Evolutionary conservation across 2,797 vertebrate genomes (phyloP).

Genomic region (Cyclura pinguis): DNA sequence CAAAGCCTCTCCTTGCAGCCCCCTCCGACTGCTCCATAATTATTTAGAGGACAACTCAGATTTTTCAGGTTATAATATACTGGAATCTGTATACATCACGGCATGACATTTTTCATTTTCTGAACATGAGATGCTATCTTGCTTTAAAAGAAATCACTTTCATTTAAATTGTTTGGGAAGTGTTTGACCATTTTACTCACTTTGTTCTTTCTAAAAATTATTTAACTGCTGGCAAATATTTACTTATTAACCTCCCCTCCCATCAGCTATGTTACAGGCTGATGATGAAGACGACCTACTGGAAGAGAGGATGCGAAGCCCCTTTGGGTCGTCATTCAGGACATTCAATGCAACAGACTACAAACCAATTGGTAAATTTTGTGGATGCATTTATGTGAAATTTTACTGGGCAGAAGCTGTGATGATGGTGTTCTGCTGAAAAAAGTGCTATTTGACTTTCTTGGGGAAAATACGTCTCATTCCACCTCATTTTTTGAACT

Average conservation of each 20-base stretch:
- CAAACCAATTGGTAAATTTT: slow-evolving; percentile 93
- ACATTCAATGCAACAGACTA: slow-evolving; percentile 99
- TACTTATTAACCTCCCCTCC: slow-evolving; percentile 44
- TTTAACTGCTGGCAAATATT: background rate
- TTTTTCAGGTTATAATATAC: background rate
- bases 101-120: background rate
- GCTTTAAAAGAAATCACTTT: background rate
- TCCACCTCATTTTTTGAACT: slow-evolving; percentile 16
- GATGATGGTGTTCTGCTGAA: background rate
- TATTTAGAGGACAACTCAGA: background rate
- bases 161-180: background rate
- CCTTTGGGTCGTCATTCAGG: slow-evolving; percentile 97
- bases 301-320: slow-evolving; percentile 98
- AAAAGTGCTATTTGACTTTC: background rate
- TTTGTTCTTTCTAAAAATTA: background rate
- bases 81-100: background rate
- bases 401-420: background rate
- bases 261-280: slow-evolving; percentile 95
- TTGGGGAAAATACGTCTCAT: background rate
- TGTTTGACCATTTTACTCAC: background rate
- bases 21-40: background rate
- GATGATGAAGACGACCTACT: slow-evolving; percentile 98
- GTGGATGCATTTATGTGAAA: background rate
- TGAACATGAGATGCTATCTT: background rate
- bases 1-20: background rate